These are phyloP conservation scores for Anguilla anguilla DNA, from an alignment of 2,797 vertebrate species.

Conservation along the genomic window DNA sequence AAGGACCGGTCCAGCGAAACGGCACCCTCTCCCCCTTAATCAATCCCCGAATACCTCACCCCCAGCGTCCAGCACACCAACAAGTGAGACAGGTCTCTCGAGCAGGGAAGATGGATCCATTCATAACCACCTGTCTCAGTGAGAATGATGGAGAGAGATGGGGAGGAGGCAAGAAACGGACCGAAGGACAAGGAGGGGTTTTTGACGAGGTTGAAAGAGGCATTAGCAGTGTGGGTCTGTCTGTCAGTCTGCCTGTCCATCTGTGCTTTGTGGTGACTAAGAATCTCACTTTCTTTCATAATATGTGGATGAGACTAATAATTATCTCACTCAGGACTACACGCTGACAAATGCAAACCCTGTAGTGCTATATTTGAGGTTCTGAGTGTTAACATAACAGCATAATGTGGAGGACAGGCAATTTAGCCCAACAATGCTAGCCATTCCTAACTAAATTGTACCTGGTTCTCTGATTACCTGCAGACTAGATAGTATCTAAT, in stretches of 20 bases:
- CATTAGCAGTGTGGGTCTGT: not conserved
- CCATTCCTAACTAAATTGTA: too few relatives aligned
- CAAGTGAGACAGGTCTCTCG: constrained; percentile 26
- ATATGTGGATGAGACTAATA: not conserved
- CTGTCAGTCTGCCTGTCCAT: constrained; percentile 26
- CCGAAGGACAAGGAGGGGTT: not conserved
- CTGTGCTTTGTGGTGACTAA: constrained; percentile 57
- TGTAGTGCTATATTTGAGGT: not conserved
- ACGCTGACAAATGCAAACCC: not conserved
- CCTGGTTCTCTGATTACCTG: too few relatives aligned
- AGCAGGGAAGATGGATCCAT: constrained; percentile 42
- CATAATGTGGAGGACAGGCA: too few relatives aligned
- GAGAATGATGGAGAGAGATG: constrained; percentile 6
- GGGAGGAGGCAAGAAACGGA: not conserved
- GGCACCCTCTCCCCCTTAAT: not conserved
- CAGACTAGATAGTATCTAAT: too few relatives aligned
- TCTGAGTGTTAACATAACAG: not conserved
- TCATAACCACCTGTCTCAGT: constrained; percentile 35
- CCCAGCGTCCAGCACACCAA: not conserved
- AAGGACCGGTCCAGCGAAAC: not conserved
- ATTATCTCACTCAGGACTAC: not conserved
- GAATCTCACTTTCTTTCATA: not conserved
- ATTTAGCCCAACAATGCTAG: too few relatives aligned
- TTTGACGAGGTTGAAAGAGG: not conserved
- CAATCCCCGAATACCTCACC: not conserved